A percentile compares a stretch with the other conserved stretches of the same genome.
These are phyloP conservation scores for Phytoseiulus persimilis DNA, from an alignment of 2,888 invertebrate genomes.

Conservation along the genomic window DNA sequence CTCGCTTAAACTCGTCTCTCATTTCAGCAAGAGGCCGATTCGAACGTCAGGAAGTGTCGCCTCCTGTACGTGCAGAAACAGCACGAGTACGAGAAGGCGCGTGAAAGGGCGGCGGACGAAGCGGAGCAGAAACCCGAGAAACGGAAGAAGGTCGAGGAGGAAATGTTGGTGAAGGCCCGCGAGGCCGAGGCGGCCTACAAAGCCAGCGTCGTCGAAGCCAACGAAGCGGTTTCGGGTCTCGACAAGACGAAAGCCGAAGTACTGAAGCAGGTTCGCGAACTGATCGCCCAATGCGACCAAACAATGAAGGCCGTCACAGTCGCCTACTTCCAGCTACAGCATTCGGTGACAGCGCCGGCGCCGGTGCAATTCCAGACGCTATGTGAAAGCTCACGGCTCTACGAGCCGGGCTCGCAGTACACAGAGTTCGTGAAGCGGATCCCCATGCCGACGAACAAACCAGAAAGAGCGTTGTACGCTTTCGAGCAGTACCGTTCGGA, in stretches of 20 bases:
- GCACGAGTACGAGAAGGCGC: constrained; percentile 53
- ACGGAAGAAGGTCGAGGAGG: constrained; percentile 52
- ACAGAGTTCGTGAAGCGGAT: constrained; percentile 54
- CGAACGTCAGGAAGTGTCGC: constrained; percentile 52
- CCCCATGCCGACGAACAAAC: constrained; percentile 47
- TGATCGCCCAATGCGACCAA: constrained; percentile 55
- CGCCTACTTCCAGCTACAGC: constrained; percentile 55
- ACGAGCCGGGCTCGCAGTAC: constrained; percentile 56
- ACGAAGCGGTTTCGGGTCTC: constrained; percentile 51
- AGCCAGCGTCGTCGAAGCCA: constrained; percentile 53
- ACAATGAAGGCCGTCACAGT: constrained; percentile 55
- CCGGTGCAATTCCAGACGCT: constrained; percentile 54
- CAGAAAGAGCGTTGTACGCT: constrained; percentile 18
- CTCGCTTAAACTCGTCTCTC: constrained; percentile 37
- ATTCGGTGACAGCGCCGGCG: constrained; percentile 52
- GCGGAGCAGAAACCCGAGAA: constrained; percentile 49
- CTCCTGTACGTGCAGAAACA: constrained; percentile 51
- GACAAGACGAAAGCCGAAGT: constrained; percentile 52
- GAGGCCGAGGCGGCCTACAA: constrained; percentile 54
- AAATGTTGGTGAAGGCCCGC: constrained; percentile 52
- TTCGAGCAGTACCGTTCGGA: neutral
- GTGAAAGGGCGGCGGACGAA: constrained; percentile 50
- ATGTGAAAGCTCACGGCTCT: constrained; percentile 53
- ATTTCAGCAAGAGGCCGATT: constrained; percentile 52
- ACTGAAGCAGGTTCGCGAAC: constrained; percentile 53